Base-by-base conservation (phyloP, 1,140 invertebrate genomes). In the Leptinotarsa lineolata region DNA sequence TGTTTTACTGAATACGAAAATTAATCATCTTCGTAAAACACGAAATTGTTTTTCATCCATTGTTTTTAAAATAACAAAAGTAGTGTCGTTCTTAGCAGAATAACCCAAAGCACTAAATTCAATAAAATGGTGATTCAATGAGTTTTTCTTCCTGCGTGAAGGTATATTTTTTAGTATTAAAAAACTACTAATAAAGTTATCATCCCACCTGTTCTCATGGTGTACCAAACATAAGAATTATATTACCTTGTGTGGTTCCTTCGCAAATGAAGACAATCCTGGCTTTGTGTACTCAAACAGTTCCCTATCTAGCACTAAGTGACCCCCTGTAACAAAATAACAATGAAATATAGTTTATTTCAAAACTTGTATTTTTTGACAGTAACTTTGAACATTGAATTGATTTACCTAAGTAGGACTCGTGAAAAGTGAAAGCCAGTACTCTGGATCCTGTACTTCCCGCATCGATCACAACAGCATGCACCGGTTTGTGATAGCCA, bases 391-490 rank as follows among this genome's bases (percentile, higher is more conserved):
- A 54, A 54, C 2, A 63, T 63, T 21, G 20, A 21, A 20, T 8
- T 24, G 21, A 63, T 80, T 81, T 79, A 91, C 90, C 89, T 84
- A 89, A 84, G 76, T 88, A 88, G 6, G 92, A 91, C 76, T 91
- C 88, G 80, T 93, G 90, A 85, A 98, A 98, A 75, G 92, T 92
- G 83, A 96, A 98, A 0, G 96, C 93, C 77, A 97, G 87, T 13
- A 98, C 90, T 72, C 97, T 89, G 64, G 95, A 95, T 1, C 97
- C 97, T 0, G 97, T 99, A 22, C 95, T 97, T 15, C 97, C 97
- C 1, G 96, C 97, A 87, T 99, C 97, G 73, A 99, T 95, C 60
- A 99, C 92, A n/a, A 97, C 93, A 0, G 94, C 95, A 87, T 97
- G 93, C 70, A 94, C 91, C 30, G 90, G 88, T 73, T 92, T 90